Evolutionary conservation across 2,888 invertebrate species (phyloP).

Genomic region (Hypomecis atomaria): DNA sequence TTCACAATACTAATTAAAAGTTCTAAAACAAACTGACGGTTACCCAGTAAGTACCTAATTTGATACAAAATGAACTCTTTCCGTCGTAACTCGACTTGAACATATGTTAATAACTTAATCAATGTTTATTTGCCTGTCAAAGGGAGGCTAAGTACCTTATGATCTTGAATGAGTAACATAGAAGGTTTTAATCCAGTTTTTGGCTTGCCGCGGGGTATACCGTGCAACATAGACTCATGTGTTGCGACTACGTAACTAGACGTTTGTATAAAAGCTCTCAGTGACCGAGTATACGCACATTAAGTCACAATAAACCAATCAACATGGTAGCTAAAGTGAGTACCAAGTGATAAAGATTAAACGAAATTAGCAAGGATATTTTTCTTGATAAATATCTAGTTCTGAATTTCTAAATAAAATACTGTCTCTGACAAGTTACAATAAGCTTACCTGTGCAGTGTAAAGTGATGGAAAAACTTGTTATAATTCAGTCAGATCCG

Average conservation of each 20-base stretch:
- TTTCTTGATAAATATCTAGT: neutral
- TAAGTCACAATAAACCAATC: slow-evolving; percentile 62
- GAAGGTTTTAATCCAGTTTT: slow-evolving; percentile 54
- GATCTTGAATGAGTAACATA: slow-evolving; percentile 49
- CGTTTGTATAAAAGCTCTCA: slow-evolving; percentile 65
- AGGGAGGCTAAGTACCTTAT: slow-evolving; percentile 13
- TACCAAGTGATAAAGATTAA: slow-evolving; percentile 29
- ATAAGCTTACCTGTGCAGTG: too few relatives aligned
- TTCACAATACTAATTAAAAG: neutral
- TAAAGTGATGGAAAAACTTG: too few relatives aligned
- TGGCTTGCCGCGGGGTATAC: slow-evolving; percentile 45
- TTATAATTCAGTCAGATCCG: too few relatives aligned
- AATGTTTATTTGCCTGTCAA: slow-evolving; percentile 13
- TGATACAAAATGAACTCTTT: neutral
- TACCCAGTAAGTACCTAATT: slow-evolving; percentile 1
- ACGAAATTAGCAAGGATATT: neutral
- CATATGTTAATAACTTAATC: slow-evolving; percentile 12
- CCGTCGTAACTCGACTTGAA: slow-evolving; percentile 1
- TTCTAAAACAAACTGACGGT: neutral
- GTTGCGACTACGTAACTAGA: slow-evolving; percentile 40
- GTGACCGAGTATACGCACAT: slow-evolving; percentile 53
- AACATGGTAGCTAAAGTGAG: slow-evolving; percentile 79
- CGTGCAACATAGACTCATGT: slow-evolving; percentile 33
- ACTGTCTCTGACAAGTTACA: too few relatives aligned
- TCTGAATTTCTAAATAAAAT: neutral